A percentile compares a stretch with the other conserved stretches of the same genome.
Evolutionary conservation across 2,888 invertebrate species (phyloP).

Genomic region (Crossocerus cetratus): DNA sequence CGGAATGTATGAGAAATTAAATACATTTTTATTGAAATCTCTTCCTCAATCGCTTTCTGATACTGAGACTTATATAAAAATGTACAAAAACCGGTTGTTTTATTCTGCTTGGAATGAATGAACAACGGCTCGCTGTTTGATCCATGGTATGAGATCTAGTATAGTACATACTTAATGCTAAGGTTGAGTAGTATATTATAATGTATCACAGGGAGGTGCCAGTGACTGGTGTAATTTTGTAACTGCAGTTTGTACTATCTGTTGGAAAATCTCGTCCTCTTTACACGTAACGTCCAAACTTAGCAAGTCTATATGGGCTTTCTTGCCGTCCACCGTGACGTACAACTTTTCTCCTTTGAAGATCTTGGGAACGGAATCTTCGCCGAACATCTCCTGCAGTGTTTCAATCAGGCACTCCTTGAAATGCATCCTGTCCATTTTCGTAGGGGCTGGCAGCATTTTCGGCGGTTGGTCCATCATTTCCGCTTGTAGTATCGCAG

Average conservation of each 20-base stretch:
- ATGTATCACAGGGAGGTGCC: conserved; percentile 78
- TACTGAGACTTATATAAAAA: conserved; percentile 12
- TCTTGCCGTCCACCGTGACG: conserved; percentile 90
- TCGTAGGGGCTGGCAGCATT: conserved; percentile 81
- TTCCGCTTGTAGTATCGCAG: conserved; percentile 91
- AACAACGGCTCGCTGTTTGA: neutral
- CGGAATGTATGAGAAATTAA: neutral
- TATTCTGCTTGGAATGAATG: no score
- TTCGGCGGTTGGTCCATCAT: conserved; percentile 83
- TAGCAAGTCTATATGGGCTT: conserved; percentile 90
- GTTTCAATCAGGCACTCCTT: conserved; percentile 94
- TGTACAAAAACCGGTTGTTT: no score
- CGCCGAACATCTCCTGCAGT: conserved; percentile 97
- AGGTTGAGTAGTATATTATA: conserved; percentile 48
- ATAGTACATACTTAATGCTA: conserved; percentile 2
- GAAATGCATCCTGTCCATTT: conserved; percentile 94
- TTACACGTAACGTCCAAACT: conserved; percentile 89
- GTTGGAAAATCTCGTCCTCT: conserved; percentile 89
- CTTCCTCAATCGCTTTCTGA: conserved; percentile 11
- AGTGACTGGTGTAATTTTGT: conserved; percentile 91
- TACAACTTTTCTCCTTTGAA: conserved; percentile 93
- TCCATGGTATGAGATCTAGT: neutral
- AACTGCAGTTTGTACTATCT: conserved; percentile 91
- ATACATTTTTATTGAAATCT: conserved; percentile 4
- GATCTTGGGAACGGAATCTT: conserved; percentile 94